Evolutionary conservation across 2,797 vertebrate species (phyloP), one percentile per base, ranked within the genome.

Genomic region (Lophotriccus pileatus): DNA sequence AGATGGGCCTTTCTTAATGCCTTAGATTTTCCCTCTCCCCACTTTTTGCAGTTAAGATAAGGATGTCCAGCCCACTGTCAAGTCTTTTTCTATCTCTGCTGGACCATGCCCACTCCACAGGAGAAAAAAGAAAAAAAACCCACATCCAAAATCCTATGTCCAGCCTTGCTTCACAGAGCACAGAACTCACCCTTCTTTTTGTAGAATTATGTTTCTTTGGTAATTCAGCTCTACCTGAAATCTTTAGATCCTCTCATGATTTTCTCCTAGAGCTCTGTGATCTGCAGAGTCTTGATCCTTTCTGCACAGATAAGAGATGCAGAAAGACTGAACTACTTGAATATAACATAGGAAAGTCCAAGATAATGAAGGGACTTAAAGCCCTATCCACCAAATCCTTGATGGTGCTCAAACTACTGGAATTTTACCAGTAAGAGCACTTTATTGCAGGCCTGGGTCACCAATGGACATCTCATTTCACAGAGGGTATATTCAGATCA

Each of bases 51-150:
- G 39, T 43, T 25, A 39, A 73, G 15, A 70, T 8, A 27, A 70
- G 68, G 24, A 73, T 2, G 6, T 4, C 3, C 23, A 84, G n/a
- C 2, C 46, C 64, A n/a, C 7, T 13, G 17, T 0, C 41, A n/a
- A 77, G 22, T 7, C 7, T 27, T 53, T 63, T 63, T 36, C 16
- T 53, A 7, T 27, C 25, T 28, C 22, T 58, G 59, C 20, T 66
- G 21, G 78, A 19, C 14, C 5, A 19, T 12, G 12, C 4, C 22
- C 13, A 21, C 5, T 10, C 5, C 34, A 52, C 4, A 68, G n/a
- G 30, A 4, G 58, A 28, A 47, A 47, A 52, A 89, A 34, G 15
- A 3, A 2, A 28, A 3, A 81, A 34, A 3, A 1, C 9, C 36
- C 27, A 41, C 19, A 21, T 16, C 7, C 18, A 25, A 81, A 64